Evolutionary conservation across 2,888 invertebrate genomes (phyloP).

Genomic region (Limnephilus rhombicus): DNA sequence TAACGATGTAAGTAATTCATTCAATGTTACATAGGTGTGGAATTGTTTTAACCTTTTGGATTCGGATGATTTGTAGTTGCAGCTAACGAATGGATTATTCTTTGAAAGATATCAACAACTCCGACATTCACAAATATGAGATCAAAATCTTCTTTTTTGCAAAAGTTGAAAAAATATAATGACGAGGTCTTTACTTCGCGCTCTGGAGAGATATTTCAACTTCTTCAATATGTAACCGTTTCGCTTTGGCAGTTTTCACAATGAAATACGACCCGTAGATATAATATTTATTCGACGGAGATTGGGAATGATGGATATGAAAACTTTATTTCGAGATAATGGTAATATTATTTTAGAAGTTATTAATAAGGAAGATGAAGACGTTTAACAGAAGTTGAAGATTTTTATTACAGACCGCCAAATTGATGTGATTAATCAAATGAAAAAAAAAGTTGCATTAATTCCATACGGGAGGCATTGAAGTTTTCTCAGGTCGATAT

Average conservation of each 20-base stretch:
- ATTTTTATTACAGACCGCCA: neutral
- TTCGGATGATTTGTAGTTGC: neutral
- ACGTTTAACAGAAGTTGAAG: neutral
- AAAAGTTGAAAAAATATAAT: neutral
- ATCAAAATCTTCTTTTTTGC: neutral
- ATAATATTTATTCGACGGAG: neutral
- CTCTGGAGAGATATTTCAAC: neutral
- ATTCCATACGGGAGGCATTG: neutral
- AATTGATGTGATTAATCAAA: neutral
- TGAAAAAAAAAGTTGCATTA: neutral
- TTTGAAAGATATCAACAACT: neutral
- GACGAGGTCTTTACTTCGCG: neutral
- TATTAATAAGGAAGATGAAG: neutral
- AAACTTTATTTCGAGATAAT: constrained; percentile 4
- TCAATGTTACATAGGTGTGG: neutral
- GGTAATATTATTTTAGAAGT: neutral
- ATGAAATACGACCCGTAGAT: neutral
- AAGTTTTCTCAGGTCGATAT: no score
- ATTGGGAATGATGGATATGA: constrained; percentile 7
- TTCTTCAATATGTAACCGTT: constrained; percentile 12
- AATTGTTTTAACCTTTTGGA: neutral
- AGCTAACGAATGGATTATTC: neutral
- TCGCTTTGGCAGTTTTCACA: neutral
- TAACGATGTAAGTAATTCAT: neutral
- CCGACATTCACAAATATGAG: neutral